Evolutionary conservation across 1,140 invertebrate genomes (phyloP).

Genomic region (Zaprionus ornatus): DNA sequence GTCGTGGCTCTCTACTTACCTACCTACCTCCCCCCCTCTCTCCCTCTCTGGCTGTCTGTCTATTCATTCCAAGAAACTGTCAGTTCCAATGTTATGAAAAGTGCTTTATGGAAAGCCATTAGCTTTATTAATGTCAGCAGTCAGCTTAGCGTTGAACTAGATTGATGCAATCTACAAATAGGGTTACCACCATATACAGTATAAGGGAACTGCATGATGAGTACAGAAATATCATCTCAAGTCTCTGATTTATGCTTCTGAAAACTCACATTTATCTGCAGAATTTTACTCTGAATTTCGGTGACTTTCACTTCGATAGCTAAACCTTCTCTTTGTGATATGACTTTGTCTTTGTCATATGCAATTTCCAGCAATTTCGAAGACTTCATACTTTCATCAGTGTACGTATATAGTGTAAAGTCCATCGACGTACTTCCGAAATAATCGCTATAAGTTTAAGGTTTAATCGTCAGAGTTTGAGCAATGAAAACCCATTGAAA

Average conservation of each 20-base stretch:
- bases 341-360: neutral
- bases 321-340: too few species aligned
- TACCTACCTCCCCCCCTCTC: neutral
- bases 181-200: neutral
- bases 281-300: neutral
- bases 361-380: neutral
- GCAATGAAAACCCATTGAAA: conserved; percentile 52
- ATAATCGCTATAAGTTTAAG: conserved; percentile 14
- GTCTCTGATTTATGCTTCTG: neutral
- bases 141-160: neutral
- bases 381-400: neutral
- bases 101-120: conserved; percentile 10
- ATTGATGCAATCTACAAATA: neutral
- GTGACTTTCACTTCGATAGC: neutral
- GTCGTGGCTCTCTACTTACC: neutral
- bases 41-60: neutral
- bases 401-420: conserved; percentile 7
- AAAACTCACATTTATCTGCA: neutral
- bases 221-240: neutral
- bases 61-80: neutral
- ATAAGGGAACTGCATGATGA: neutral
- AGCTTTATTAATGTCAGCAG: conserved; percentile 6
- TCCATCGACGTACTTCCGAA: neutral
- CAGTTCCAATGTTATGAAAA: conserved; percentile 3
- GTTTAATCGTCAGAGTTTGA: neutral